These are phyloP conservation scores for fruit fly (Drosophila melanogaster) DNA, from an alignment of 1,140 invertebrate species.

Conservation along the genomic window DNA sequence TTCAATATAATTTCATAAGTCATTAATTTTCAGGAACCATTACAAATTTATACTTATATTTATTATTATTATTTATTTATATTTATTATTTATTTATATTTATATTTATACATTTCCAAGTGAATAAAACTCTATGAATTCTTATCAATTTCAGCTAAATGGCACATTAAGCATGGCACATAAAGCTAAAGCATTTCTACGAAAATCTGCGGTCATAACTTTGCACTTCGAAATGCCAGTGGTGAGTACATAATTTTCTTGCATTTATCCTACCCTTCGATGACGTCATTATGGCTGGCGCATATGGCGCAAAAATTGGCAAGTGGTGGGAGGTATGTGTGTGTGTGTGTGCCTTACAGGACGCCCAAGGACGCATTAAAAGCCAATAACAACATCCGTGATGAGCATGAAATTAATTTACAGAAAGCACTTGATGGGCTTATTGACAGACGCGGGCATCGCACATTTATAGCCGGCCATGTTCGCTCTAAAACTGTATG, in stretches of 20 bases:
- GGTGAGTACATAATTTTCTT: constrained; percentile 31
- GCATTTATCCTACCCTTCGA: constrained; percentile 1
- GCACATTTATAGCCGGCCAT: constrained; percentile 65
- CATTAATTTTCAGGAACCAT: too few species aligned
- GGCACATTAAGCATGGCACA: background rate
- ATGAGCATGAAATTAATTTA: constrained; percentile 80
- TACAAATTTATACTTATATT: too few species aligned
- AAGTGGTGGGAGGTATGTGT: background rate
- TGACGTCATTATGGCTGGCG: constrained; percentile 60
- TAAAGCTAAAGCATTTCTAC: background rate
- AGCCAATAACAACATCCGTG: constrained; percentile 79
- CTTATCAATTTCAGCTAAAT: too few species aligned
- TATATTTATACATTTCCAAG: background rate
- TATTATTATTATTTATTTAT: too few species aligned
- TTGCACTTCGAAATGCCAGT: constrained; percentile 28
- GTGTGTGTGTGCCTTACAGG: background rate
- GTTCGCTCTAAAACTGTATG: constrained; percentile 64
- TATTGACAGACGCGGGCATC: constrained; percentile 64
- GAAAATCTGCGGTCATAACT: constrained; percentile 13
- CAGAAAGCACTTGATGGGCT: constrained; percentile 75
- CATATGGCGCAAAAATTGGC: constrained; percentile 58
- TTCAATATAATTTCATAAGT: too few species aligned
- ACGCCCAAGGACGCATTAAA: constrained; percentile 64
- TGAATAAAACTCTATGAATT: too few species aligned
- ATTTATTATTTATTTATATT: too few species aligned